Conservation (phyloP, 2,797 vertebrate genomes). For the Pseudochirops corinnae region DNA sequence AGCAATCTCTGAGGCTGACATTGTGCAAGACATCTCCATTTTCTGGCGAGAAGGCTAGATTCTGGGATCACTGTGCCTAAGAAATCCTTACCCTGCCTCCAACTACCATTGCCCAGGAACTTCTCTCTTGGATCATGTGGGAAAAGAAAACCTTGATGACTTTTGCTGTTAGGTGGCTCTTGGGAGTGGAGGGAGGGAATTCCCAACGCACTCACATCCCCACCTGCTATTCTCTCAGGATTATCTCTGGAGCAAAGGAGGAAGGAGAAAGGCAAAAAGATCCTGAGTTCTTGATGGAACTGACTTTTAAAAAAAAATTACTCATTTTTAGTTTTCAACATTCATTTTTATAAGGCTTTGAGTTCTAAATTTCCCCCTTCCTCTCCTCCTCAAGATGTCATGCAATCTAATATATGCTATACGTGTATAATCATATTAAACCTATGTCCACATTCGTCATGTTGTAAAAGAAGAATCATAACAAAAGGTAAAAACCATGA, state of each 20-base stretch:
- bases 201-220: not conserved
- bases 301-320: too few species aligned
- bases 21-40: too few species aligned
- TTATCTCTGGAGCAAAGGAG: not conserved
- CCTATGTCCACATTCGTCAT: too few species aligned
- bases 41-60: not conserved
- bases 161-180: not conserved
- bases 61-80: not conserved
- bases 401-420: too few species aligned
- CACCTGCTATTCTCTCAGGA: not conserved
- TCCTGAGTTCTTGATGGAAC: not conserved
- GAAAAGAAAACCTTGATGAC: not conserved
- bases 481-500: too few species aligned
- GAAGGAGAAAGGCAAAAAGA: not conserved
- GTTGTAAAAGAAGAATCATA: too few species aligned
- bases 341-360: too few species aligned
- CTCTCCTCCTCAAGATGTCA: too few species aligned
- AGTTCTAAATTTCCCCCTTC: too few species aligned
- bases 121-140: not conserved
- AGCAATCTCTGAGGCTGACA: not conserved
- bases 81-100: not conserved
- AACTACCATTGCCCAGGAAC: not conserved
- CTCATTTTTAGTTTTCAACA: too few species aligned
- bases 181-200: not conserved
- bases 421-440: too few species aligned